Conservation (phyloP, 2,113 vertebrate genomes). For the Cromileptes altivelis region DNA sequence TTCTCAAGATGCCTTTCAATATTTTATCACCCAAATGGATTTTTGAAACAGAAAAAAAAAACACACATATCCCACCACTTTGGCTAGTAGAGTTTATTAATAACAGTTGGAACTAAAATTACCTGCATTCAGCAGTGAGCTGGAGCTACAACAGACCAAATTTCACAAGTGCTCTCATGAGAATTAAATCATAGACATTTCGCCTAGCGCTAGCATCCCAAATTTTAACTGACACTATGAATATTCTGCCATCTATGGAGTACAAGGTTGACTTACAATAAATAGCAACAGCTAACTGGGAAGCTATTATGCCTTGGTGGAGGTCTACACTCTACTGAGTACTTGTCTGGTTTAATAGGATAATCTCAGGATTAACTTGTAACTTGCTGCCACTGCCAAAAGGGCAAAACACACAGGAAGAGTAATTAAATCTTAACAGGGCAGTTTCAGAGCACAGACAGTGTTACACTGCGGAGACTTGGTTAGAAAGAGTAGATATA, state of each 20-base stretch:
- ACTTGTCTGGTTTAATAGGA: constrained; percentile 29
- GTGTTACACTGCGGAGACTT: background rate
- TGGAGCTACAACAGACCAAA: background rate
- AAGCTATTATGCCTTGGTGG: background rate
- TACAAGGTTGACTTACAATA: background rate
- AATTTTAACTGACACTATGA: background rate
- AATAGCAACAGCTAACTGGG: background rate
- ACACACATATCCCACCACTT: background rate
- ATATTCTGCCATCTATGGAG: background rate
- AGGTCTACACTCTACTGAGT: background rate
- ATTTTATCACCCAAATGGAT: background rate
- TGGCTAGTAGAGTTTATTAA: background rate
- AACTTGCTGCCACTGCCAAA: constrained; percentile 2
- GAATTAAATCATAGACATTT: background rate
- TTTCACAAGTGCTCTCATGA: background rate
- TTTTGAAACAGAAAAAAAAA: background rate
- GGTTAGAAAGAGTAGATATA: background rate
- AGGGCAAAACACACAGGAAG: background rate
- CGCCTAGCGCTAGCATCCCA: rapidly evolving
- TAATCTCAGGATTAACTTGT: constrained; percentile 21
- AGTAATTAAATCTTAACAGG: background rate
- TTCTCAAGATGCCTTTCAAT: background rate
- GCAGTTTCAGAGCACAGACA: background rate
- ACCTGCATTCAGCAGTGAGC: background rate
- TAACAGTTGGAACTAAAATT: background rate